Percentiles rank a stretch among this genome's conserved stretches.
Conservation (phyloP, 2,113 vertebrate species). For the Clupea harengus region DNA sequence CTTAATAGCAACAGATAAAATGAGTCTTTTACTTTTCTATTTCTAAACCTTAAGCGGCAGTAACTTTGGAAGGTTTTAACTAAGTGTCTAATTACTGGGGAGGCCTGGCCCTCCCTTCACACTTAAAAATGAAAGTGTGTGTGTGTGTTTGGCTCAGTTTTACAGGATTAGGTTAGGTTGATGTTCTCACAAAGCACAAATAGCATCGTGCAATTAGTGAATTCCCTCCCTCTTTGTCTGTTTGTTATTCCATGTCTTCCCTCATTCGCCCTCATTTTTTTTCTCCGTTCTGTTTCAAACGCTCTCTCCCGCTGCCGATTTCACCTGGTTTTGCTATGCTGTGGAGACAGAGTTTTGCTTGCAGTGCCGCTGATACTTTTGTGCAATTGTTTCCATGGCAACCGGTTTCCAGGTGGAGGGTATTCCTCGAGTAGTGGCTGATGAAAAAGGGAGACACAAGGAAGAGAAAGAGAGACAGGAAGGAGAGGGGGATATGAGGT, state of each 20-base stretch:
- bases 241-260: not conserved
- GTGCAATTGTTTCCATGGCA: constrained; percentile 61
- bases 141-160: not conserved
- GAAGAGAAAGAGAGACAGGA: not conserved
- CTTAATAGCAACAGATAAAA: too few species aligned
- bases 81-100: constrained; percentile 34
- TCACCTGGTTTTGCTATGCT: not conserved
- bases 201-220: constrained; percentile 38
- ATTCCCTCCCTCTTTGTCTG: constrained; percentile 9
- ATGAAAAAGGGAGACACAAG: not conserved
- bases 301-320: not conserved
- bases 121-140: constrained; percentile 22
- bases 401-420: constrained; percentile 47
- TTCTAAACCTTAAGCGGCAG: too few species aligned
- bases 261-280: not conserved
- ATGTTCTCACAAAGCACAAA: constrained; percentile 37
- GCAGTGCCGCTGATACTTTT: not conserved
- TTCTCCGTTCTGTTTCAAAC: not conserved
- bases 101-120: constrained; percentile 29
- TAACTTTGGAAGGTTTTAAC: constrained; percentile 21
- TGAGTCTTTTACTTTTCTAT: too few species aligned
- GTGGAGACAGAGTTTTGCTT: not conserved
- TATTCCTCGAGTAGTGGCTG: not conserved
- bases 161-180: constrained; percentile 23
- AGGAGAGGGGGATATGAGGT: not conserved